Conservation (phyloP, 2,888 invertebrate species). For the Euspilapteryx auroguttella region DNA sequence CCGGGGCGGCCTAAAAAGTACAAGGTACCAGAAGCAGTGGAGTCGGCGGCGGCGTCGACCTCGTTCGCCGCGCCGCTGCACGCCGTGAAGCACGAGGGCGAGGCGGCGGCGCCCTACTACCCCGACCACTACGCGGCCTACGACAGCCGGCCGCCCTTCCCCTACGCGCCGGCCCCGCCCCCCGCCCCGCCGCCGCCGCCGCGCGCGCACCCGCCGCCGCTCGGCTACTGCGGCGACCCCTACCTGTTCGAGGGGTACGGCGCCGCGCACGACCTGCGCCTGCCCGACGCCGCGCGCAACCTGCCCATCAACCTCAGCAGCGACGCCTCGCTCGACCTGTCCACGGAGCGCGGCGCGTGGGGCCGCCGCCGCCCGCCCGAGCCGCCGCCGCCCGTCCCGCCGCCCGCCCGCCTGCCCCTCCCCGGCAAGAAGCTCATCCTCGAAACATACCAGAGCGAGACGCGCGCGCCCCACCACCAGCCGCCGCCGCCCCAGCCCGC, state of each 20-base stretch:
- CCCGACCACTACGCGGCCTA: slow-evolving; percentile 4
- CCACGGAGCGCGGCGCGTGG: slow-evolving; percentile 39
- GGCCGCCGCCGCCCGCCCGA: slow-evolving; percentile 39
- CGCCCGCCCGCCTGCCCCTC: slow-evolving; percentile 26
- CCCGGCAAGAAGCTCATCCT: slow-evolving; percentile 54
- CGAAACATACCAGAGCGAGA: slow-evolving; percentile 50
- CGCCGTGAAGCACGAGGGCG: slow-evolving; percentile 33
- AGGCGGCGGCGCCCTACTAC: slow-evolving; percentile 10
- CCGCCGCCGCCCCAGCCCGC: slow-evolving; percentile 17
- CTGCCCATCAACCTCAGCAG: slow-evolving; percentile 53
- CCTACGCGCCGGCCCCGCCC: slow-evolving; percentile 32
- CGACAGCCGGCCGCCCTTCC: slow-evolving; percentile 16
- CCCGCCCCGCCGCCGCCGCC: slow-evolving; percentile 28
- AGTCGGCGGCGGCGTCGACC: slow-evolving; percentile 37
- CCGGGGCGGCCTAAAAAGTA: slow-evolving; percentile 49
- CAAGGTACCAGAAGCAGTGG: slow-evolving; percentile 26
- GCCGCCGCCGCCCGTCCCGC: slow-evolving; percentile 22
- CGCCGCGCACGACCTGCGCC: slow-evolving; percentile 26
- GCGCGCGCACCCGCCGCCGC: neutral
- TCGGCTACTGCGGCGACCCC: neutral
- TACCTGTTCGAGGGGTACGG: neutral
- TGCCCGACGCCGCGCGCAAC: slow-evolving; percentile 31
- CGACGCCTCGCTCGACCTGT: slow-evolving; percentile 45
- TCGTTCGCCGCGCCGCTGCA: slow-evolving; percentile 22
- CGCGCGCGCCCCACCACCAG: slow-evolving; percentile 16